Percentiles rank a stretch among this genome's conserved stretches.
Evolutionary conservation across 2,888 invertebrate species (phyloP).

Genomic region (Sericinus montela): DNA sequence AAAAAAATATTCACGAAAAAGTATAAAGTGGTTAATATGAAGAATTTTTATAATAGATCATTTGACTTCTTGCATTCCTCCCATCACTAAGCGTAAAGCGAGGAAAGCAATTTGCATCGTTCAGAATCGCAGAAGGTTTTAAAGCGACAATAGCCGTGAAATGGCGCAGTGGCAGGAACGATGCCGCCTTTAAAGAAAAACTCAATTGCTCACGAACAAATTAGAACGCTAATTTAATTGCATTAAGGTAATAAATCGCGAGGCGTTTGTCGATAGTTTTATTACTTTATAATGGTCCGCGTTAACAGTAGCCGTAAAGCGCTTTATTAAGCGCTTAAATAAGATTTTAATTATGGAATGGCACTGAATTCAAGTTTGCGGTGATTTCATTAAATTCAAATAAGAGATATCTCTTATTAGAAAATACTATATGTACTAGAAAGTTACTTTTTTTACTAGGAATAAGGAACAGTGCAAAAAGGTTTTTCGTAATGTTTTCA

Average conservation of each 20-base stretch:
- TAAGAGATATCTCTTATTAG: background rate
- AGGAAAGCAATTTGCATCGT: conserved; percentile 64
- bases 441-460: too few relatives aligned
- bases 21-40: too few relatives aligned
- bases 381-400: conserved; percentile 20
- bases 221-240: conserved; percentile 70
- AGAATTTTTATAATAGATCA: too few relatives aligned
- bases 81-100: conserved; percentile 56
- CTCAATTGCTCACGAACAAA: conserved; percentile 60
- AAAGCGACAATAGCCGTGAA: conserved; percentile 65
- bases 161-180: conserved; percentile 52
- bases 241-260: conserved; percentile 64
- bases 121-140: conserved; percentile 39
- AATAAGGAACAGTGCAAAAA: too few relatives aligned
- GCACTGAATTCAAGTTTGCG: conserved; percentile 24
- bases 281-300: conserved; percentile 54
- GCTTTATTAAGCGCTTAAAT: conserved; percentile 19
- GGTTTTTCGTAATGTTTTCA: too few relatives aligned
- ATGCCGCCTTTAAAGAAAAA: conserved; percentile 39
- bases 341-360: conserved; percentile 26
- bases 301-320: conserved; percentile 57
- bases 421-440: too few relatives aligned
- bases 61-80: too few relatives aligned
- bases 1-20: too few relatives aligned
- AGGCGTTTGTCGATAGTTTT: conserved; percentile 53